phyloP scores from a whole-genome alignment of 2,113 vertebrate species.

The Phyllostomus hastatus region DNA sequence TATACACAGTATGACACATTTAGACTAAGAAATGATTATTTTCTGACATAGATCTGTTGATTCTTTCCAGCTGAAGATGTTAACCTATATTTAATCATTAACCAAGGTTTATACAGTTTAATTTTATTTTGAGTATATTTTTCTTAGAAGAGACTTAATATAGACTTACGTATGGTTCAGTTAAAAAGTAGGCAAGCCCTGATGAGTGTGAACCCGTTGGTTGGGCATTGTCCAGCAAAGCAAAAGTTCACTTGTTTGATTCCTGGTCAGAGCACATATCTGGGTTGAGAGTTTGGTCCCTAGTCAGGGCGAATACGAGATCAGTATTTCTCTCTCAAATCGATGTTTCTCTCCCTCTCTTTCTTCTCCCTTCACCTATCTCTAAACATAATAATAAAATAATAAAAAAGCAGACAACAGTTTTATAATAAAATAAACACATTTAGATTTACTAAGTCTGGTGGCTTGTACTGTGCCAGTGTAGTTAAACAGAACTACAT shows the following conservation, averaged over 20 bases:
- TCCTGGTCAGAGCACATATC: no score
- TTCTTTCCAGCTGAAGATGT: not conserved
- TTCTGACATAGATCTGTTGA: not conserved
- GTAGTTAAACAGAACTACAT: not conserved
- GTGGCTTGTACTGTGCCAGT: not conserved
- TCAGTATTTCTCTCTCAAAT: no score
- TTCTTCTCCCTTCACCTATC: no score
- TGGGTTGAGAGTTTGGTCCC: no score
- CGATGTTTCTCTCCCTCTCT: no score
- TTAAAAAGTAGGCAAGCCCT: not conserved
- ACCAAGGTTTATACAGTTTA: not conserved
- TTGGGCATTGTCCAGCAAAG: no score
- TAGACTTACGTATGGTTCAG: not conserved
- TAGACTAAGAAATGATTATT: not conserved
- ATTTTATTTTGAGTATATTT: not conserved
- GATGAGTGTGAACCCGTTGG: no score
- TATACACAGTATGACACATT: not conserved
- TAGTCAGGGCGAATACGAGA: no score
- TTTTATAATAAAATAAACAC: not conserved
- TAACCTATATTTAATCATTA: not conserved
- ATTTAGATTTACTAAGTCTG: not conserved
- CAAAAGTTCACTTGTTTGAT: no score
- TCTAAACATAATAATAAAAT: no score
- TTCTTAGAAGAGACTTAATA: not conserved
- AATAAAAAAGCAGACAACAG: not conserved